phyloP scores from a whole-genome alignment of 1,140 invertebrate genomes.

The Drosophila pruinosa region DNA sequence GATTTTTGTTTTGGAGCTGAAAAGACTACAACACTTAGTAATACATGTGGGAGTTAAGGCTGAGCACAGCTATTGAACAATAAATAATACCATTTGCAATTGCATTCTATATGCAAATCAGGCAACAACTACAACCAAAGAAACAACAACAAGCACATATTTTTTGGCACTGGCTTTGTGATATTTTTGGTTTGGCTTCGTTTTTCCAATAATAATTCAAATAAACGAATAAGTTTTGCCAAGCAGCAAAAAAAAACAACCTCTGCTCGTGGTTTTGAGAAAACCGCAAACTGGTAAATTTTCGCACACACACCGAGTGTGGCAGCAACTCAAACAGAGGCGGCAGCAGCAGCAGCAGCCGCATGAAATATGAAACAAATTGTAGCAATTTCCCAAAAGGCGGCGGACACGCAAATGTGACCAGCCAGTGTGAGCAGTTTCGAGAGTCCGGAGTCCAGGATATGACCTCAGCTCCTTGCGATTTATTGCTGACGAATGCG shows the following conservation, averaged over 20 bases:
- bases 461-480: slow-evolving; percentile 26
- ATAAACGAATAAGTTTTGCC: slow-evolving; percentile 37
- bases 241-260: slow-evolving; percentile 15
- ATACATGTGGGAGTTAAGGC: background rate
- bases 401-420: slow-evolving; percentile 66
- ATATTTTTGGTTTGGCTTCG: slow-evolving; percentile 36
- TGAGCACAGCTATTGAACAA: slow-evolving; percentile 18
- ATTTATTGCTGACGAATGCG: slow-evolving; percentile 80
- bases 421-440: slow-evolving; percentile 25
- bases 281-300: slow-evolving; percentile 37
- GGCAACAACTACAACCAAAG: slow-evolving; percentile 20
- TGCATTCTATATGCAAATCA: slow-evolving; percentile 75
- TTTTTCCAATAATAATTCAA: slow-evolving; percentile 71
- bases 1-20: background rate
- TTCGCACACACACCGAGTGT: slow-evolving; percentile 5
- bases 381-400: slow-evolving; percentile 73
- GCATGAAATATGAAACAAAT: slow-evolving; percentile 78
- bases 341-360: slow-evolving; percentile 38
- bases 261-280: slow-evolving; percentile 11
- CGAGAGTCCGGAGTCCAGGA: slow-evolving; percentile 10
- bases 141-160: slow-evolving; percentile 9
- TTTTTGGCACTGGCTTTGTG: slow-evolving; percentile 31
- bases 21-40: slow-evolving; percentile 9
- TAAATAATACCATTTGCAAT: slow-evolving; percentile 61
- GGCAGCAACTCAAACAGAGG: slow-evolving; percentile 24